These are phyloP conservation scores for Lydus trimaculatus DNA, from an alignment of 2,888 invertebrate genomes.

Conservation along the genomic window DNA sequence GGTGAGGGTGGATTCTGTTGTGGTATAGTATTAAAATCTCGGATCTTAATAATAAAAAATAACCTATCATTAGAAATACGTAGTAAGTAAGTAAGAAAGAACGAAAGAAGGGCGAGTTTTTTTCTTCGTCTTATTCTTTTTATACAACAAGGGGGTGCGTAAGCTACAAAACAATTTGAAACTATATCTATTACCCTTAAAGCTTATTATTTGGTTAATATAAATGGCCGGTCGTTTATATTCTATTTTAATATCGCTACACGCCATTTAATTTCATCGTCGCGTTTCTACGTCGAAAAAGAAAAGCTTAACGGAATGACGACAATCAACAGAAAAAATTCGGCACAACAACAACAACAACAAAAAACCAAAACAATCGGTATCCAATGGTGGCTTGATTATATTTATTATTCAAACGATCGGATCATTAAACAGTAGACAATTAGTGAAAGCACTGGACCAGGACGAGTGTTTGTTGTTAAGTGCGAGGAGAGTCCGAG, in stretches of 20 bases:
- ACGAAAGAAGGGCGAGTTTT: constrained; percentile 14
- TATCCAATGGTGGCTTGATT: neutral
- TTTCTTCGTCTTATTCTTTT: neutral
- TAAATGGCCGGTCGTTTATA: constrained; percentile 54
- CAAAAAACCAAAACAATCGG: neutral
- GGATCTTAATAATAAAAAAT: constrained; percentile 56
- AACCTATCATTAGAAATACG: constrained; percentile 53
- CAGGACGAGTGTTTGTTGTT: constrained; percentile 13
- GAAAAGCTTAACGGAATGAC: constrained; percentile 12
- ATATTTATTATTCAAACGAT: constrained; percentile 18
- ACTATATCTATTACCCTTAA: constrained; percentile 51
- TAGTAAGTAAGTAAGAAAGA: constrained; percentile 15
- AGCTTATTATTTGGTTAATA: constrained; percentile 43
- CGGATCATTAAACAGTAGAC: constrained; percentile 39
- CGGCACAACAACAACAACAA: neutral
- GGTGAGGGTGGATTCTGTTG: constrained; percentile 15
- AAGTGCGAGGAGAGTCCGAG: constrained; percentile 16
- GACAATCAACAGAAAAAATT: neutral
- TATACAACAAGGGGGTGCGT: constrained; percentile 32
- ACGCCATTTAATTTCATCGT: constrained; percentile 49
- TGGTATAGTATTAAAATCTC: constrained; percentile 31
- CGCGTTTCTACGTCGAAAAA: constrained; percentile 13
- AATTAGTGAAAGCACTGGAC: constrained; percentile 36
- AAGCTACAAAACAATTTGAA: constrained; percentile 44
- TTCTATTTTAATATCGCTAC: constrained; percentile 55